phyloP scores from a whole-genome alignment of 1,140 invertebrate genomes.

The Gryon sp. region DNA sequence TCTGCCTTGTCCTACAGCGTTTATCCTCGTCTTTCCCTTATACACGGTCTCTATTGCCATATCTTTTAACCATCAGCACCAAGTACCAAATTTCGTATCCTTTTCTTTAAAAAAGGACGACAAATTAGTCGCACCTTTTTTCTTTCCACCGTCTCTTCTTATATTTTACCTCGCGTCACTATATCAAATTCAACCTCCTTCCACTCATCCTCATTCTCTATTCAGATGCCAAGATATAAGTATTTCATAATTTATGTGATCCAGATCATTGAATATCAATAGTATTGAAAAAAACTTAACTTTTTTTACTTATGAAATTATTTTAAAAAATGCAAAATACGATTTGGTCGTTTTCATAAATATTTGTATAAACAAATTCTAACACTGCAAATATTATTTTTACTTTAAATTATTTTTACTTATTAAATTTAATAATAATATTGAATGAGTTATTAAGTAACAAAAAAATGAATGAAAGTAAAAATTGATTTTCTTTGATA shows the following conservation, averaged over 20 bases:
- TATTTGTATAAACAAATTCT: too few relatives aligned
- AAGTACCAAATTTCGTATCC: constrained; percentile 45
- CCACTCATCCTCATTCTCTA: too few relatives aligned
- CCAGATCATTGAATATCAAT: constrained; percentile 15
- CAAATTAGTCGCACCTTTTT: constrained; percentile 57
- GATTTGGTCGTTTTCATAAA: too few relatives aligned
- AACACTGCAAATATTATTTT: too few relatives aligned
- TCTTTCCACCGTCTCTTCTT: constrained; percentile 36
- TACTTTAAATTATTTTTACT: neutral
- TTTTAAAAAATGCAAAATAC: too few relatives aligned
- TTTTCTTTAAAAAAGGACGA: constrained; percentile 47
- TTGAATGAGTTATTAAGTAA: neutral
- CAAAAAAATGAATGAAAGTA: too few relatives aligned
- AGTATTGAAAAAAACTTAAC: constrained; percentile 9
- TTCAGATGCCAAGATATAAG: constrained; percentile 14
- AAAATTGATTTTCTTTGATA: too few relatives aligned
- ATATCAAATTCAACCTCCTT: too few relatives aligned
- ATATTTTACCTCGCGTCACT: constrained; percentile 44
- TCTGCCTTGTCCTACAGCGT: constrained; percentile 63
- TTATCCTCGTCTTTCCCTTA: constrained; percentile 61
- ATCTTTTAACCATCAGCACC: constrained; percentile 38
- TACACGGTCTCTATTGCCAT: constrained; percentile 33
- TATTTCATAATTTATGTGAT: constrained; percentile 24
- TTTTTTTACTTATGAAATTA: too few relatives aligned
- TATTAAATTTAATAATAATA: neutral